Percentiles rank a stretch among this genome's conserved stretches.
Evolutionary conservation across 2,888 invertebrate genomes (phyloP).

Genomic region (Electrophaes corylata): DNA sequence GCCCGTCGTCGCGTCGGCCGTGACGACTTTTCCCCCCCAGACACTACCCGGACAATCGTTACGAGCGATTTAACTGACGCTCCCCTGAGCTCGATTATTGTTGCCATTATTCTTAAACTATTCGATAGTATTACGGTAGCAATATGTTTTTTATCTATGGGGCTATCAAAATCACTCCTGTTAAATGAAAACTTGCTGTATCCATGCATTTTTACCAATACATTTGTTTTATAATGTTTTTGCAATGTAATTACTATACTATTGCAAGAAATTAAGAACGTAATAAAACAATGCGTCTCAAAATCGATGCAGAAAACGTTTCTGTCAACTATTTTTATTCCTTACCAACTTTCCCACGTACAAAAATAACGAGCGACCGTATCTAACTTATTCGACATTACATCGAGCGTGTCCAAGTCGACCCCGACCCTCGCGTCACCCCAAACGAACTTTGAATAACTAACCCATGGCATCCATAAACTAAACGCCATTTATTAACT

Average conservation of each 20-base stretch:
- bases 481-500: conserved; percentile 64
- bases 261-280: no score
- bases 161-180: background rate
- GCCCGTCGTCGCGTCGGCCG: conserved; percentile 51
- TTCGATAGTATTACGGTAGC: conserved; percentile 40
- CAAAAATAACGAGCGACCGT: conserved; percentile 27
- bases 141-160: conserved; percentile 21
- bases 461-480: conserved; percentile 61
- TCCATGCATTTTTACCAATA: no score
- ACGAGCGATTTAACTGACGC: conserved; percentile 65
- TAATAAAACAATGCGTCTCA: no score
- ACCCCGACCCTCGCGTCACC: conserved; percentile 34
- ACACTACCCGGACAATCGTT: conserved; percentile 53
- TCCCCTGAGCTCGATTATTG: conserved; percentile 62
- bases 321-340: background rate
- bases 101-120: conserved; percentile 48
- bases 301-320: no score
- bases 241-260: no score
- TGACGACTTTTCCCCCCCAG: conserved; percentile 51
- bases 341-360: conserved; percentile 15
- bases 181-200: no score
- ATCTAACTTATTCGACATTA: conserved; percentile 35
- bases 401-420: conserved; percentile 36
- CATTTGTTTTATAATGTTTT: no score
- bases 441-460: conserved; percentile 63